These are phyloP conservation scores for Sylvicola cinctus DNA, from an alignment of 2,888 invertebrate genomes.

Conservation along the genomic window DNA sequence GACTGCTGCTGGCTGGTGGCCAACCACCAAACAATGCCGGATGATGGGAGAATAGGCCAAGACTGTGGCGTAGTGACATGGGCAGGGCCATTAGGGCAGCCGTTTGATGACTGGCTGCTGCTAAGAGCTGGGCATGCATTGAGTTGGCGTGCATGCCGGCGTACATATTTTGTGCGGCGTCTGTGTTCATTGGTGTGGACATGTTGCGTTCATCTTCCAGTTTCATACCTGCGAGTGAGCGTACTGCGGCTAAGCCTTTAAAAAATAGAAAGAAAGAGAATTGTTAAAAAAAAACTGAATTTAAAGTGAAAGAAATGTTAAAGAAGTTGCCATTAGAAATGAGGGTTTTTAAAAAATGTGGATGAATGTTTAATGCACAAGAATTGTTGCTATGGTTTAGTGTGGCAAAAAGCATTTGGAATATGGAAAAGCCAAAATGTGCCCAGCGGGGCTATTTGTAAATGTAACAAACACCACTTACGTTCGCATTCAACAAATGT, in stretches of 20 bases:
- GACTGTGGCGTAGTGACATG: slow-evolving; percentile 15
- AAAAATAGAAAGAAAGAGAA: slow-evolving; percentile 5
- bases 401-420: too few relatives aligned
- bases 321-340: too few relatives aligned
- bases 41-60: slow-evolving; percentile 19
- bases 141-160: slow-evolving; percentile 8
- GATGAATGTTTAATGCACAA: too few relatives aligned
- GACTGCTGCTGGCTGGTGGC: slow-evolving; percentile 13
- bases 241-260: slow-evolving; percentile 20
- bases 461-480: too few relatives aligned
- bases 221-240: slow-evolving; percentile 22
- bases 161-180: slow-evolving; percentile 19
- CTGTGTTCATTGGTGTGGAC: slow-evolving; percentile 20
- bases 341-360: too few relatives aligned
- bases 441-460: too few relatives aligned
- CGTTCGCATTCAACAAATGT: too few relatives aligned
- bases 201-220: slow-evolving; percentile 17
- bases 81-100: slow-evolving; percentile 24
- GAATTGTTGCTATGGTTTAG: too few relatives aligned
- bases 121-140: too few relatives aligned
- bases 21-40: slow-evolving; percentile 21
- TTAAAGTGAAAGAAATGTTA: too few relatives aligned
- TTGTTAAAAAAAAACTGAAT: background rate
- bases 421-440: too few relatives aligned
- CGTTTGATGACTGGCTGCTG: slow-evolving; percentile 19